phyloP scores from a whole-genome alignment of 1,140 invertebrate species.

The Diorhabda sublineata region DNA sequence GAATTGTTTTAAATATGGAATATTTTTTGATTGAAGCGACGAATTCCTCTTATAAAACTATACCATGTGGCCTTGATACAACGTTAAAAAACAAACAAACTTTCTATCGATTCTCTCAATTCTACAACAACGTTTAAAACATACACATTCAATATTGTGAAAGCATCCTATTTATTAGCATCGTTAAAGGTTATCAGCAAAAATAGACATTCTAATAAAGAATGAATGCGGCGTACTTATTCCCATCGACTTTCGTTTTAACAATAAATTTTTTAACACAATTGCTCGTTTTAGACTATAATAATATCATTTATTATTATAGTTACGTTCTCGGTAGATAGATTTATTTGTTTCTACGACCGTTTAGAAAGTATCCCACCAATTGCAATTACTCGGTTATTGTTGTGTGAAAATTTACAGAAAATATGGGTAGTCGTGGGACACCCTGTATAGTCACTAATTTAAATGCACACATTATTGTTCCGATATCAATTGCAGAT shows the following conservation, averaged over 20 bases:
- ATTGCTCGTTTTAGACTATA: not conserved
- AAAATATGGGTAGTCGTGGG: not conserved
- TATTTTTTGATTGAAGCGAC: too few relatives aligned
- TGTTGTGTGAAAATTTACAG: not conserved
- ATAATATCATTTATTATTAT: too few relatives aligned
- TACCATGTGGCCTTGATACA: too few relatives aligned
- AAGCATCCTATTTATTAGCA: not conserved
- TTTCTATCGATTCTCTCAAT: not conserved
- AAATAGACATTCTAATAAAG: not conserved
- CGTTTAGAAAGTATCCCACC: not conserved
- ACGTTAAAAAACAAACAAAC: not conserved
- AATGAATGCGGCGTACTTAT: not conserved
- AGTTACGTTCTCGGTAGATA: too few relatives aligned
- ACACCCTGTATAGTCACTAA: not conserved
- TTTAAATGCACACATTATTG: not conserved
- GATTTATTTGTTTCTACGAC: not conserved
- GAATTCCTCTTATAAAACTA: too few relatives aligned
- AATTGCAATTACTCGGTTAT: not conserved
- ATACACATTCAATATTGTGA: not conserved
- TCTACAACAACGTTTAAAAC: not conserved
- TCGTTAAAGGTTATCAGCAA: slow-evolving; percentile 2
- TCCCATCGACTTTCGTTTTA: not conserved
- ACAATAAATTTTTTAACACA: not conserved
- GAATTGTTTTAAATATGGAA: too few relatives aligned
- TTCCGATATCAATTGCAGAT: too few relatives aligned